Percentiles rank a stretch among this genome's conserved stretches.
phyloP scores from a whole-genome alignment of 2,888 invertebrate species.

The Cerastis leucographa region DNA sequence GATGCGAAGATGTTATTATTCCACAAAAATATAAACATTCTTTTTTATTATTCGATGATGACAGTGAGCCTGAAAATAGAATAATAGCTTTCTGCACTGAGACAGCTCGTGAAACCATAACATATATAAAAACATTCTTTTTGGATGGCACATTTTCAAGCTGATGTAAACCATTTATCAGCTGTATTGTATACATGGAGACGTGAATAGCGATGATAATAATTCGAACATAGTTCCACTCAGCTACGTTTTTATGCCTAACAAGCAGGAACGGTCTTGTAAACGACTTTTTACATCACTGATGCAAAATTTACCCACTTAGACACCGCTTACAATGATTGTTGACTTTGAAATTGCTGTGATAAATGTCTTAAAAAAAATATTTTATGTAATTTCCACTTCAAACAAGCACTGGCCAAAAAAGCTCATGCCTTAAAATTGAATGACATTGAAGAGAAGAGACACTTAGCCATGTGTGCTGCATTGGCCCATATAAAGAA shows the following conservation, averaged over 20 bases:
- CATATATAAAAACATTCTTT: too few relatives aligned
- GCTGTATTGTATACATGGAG: too few relatives aligned
- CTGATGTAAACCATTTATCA: too few relatives aligned
- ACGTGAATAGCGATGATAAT: too few relatives aligned
- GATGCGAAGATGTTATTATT: too few relatives aligned
- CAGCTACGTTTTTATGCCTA: conserved; percentile 31
- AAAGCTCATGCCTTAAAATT: conserved; percentile 4
- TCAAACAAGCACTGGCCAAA: conserved; percentile 7
- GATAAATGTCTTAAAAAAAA: background rate
- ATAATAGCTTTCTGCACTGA: too few relatives aligned
- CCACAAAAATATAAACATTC: too few relatives aligned
- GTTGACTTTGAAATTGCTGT: conserved; percentile 38
- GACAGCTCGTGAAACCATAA: too few relatives aligned
- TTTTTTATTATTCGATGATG: too few relatives aligned
- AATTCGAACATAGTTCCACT: background rate
- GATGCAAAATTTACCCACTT: too few relatives aligned
- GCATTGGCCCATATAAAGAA: conserved; percentile 1
- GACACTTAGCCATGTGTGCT: background rate
- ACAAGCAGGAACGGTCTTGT: conserved; percentile 34
- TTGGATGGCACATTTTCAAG: too few relatives aligned
- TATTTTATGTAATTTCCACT: conserved; percentile 2
- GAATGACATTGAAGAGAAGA: conserved; percentile 2
- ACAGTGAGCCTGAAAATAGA: too few relatives aligned
- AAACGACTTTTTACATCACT: conserved; percentile 34
- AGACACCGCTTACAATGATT: background rate